These are phyloP conservation scores for Polypedilum pembai DNA, from an alignment of 1,140 invertebrate species.

Conservation along the genomic window DNA sequence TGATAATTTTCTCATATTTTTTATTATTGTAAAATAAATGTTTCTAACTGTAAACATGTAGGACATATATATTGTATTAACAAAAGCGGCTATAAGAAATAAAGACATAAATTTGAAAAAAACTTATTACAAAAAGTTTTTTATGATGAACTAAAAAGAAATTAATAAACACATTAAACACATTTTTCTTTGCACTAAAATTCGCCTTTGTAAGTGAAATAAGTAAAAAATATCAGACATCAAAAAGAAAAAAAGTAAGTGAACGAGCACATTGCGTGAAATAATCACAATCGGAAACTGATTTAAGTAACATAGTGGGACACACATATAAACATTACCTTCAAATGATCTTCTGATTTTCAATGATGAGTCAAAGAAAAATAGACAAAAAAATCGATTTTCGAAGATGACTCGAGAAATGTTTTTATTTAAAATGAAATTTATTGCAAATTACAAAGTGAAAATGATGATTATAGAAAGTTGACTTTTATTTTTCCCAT, in stretches of 20 bases:
- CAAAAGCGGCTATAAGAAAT: neutral
- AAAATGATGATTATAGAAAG: too few species aligned
- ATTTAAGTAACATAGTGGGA: neutral
- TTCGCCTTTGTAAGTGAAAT: neutral
- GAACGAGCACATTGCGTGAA: neutral
- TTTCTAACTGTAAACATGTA: too few species aligned
- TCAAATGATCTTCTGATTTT: too few species aligned
- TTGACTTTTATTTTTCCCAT: too few species aligned
- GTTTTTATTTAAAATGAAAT: too few species aligned
- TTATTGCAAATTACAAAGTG: too few species aligned
- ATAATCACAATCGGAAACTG: slow-evolving; percentile 5
- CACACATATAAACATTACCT: too few species aligned
- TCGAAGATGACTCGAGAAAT: too few species aligned
- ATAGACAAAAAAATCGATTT: too few species aligned
- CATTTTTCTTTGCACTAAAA: neutral
- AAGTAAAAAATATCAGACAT: neutral
- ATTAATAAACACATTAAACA: neutral
- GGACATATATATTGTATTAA: neutral
- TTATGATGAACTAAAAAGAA: neutral
- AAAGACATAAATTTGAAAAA: slow-evolving; percentile 8
- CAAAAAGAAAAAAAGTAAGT: neutral
- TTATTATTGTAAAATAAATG: neutral
- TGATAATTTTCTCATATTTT: neutral
- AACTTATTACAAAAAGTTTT: slow-evolving; percentile 3
- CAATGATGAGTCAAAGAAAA: too few species aligned